These are phyloP conservation scores for Bradypodion ventrale DNA, from an alignment of 2,797 vertebrate genomes.

Conservation along the genomic window DNA sequence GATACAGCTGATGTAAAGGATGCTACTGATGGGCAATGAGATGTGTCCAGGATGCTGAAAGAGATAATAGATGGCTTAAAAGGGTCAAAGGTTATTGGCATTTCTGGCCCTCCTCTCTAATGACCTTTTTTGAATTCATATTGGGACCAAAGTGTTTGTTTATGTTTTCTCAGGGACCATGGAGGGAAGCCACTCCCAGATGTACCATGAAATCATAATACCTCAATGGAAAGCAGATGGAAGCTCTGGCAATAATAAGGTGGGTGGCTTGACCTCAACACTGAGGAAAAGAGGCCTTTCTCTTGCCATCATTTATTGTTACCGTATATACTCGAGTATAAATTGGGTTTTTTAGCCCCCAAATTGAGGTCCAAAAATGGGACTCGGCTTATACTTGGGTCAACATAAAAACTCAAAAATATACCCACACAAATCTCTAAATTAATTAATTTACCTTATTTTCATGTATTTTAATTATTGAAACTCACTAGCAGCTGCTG, in stretches of 20 bases:
- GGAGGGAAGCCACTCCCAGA: slow-evolving; percentile 32
- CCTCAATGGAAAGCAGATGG: slow-evolving; percentile 63
- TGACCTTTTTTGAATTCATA: neutral
- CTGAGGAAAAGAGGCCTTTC: neutral
- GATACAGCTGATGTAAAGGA: neutral
- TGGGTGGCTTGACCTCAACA: slow-evolving; percentile 27
- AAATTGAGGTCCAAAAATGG: too few species aligned
- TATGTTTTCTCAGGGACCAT: slow-evolving; percentile 57
- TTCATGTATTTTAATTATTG: too few species aligned
- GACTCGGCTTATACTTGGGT: too few species aligned
- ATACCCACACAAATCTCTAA: too few species aligned
- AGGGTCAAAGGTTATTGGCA: neutral
- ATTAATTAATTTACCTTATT: too few species aligned
- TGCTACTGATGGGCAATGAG: neutral
- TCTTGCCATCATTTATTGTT: too few species aligned
- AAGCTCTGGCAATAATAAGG: slow-evolving; percentile 47
- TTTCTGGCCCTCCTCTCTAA: neutral
- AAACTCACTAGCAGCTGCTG: too few species aligned
- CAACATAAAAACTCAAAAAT: too few species aligned
- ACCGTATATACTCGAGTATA: too few species aligned
- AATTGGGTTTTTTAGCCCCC: too few species aligned
- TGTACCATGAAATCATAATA: slow-evolving; percentile 59
- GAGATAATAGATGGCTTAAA: neutral
- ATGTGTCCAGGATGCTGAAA: neutral
- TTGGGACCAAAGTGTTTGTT: slow-evolving; percentile 21